Percentiles rank a stretch among this genome's conserved stretches.
Conservation (phyloP, 2,888 invertebrate species). For the Apotomis capreana region DNA sequence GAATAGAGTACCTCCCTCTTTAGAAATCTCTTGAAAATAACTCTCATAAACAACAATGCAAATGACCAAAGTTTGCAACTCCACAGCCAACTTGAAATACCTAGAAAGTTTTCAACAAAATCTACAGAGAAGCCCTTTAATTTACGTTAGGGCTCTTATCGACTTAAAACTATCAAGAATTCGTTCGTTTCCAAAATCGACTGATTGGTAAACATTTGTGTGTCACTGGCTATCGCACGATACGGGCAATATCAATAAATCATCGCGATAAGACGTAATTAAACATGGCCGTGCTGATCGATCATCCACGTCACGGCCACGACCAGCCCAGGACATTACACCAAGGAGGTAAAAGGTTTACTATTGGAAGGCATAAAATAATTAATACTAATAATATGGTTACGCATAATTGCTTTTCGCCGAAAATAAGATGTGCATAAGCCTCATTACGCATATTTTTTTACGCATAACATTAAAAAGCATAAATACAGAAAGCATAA, state of each 20-base stretch:
- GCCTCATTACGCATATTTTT: too few species aligned
- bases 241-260: slow-evolving; percentile 78
- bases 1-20: background rate
- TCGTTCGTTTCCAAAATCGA: slow-evolving; percentile 17
- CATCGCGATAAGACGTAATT: slow-evolving; percentile 76
- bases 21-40: slow-evolving; percentile 4
- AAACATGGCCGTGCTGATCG: slow-evolving; percentile 68
- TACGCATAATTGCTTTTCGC: too few species aligned
- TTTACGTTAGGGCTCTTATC: background rate
- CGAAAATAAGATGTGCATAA: too few species aligned
- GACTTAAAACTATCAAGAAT: slow-evolving; percentile 1
- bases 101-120: background rate
- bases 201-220: slow-evolving; percentile 45
- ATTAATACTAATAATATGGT: too few species aligned
- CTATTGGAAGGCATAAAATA: too few species aligned
- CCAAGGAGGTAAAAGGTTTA: background rate
- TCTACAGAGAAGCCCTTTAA: background rate
- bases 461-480: too few species aligned
- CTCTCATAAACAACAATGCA: slow-evolving; percentile 3
- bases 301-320: slow-evolving; percentile 54
- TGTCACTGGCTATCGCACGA: slow-evolving; percentile 57
- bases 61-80: slow-evolving; percentile 12
- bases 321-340: background rate
- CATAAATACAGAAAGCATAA: too few species aligned
- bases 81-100: slow-evolving; percentile 12